These are phyloP conservation scores for Ianthella basta DNA, from an alignment of 37 sponge, comb jelly and placozoan species.

Conservation along the genomic window DNA sequence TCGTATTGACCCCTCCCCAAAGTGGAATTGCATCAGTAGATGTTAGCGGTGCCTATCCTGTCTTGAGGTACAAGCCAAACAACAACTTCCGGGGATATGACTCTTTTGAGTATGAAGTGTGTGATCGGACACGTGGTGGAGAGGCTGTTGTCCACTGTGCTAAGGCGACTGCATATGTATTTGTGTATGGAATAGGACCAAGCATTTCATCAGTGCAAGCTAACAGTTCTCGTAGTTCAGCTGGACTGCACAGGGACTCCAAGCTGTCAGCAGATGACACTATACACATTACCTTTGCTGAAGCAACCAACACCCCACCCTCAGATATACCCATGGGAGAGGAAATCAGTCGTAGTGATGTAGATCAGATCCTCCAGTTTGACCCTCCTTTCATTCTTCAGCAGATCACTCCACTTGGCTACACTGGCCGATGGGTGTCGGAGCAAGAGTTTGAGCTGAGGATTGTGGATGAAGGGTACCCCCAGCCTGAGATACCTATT, in stretches of 20 bases:
- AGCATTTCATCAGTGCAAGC: conserved; percentile 59
- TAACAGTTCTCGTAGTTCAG: background rate
- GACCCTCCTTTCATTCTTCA: conserved; percentile 60
- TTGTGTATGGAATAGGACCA: conserved; percentile 67
- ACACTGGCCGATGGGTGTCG: conserved; percentile 67
- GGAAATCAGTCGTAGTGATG: conserved; percentile 39
- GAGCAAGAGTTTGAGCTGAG: conserved; percentile 48
- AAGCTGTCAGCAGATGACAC: conserved; percentile 75
- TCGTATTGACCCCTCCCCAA: conserved; percentile 14
- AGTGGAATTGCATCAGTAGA: conserved; percentile 40
- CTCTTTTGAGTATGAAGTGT: conserved; percentile 67
- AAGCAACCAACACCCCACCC: conserved; percentile 87
- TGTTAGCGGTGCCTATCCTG: background rate
- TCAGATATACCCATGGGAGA: conserved; percentile 1
- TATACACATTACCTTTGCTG: conserved; percentile 57
- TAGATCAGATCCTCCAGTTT: conserved; percentile 73
- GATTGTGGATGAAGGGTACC: conserved; percentile 81
- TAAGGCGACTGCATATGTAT: conserved; percentile 61
- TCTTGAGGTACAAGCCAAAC: conserved; percentile 66
- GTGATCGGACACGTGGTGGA: conserved; percentile 40
- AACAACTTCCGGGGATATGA: conserved; percentile 72
- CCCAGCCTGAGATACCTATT: conserved; percentile 69
- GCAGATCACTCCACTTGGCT: conserved; percentile 27
- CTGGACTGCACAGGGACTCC: conserved; percentile 40
- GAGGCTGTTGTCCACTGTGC: conserved; percentile 45